These are phyloP conservation scores for Nasonia vitripennis DNA, from an alignment of 1,140 invertebrate genomes.

Conservation along the genomic window DNA sequence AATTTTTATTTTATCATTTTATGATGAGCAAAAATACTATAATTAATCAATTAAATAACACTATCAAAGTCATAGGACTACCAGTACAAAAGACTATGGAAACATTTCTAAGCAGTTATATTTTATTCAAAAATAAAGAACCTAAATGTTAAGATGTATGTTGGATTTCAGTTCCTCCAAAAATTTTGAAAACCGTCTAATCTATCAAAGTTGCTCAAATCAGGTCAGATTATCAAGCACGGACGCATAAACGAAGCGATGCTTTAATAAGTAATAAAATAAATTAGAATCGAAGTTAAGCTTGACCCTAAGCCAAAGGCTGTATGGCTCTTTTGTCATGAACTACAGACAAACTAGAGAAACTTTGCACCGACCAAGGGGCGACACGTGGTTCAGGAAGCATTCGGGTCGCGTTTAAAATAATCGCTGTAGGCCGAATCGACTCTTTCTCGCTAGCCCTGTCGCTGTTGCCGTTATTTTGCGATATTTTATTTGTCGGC, in stretches of 20 bases:
- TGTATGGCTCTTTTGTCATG: background rate
- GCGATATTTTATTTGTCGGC: background rate
- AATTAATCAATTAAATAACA: too few relatives aligned
- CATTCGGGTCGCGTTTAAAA: conserved; percentile 47
- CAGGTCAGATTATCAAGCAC: background rate
- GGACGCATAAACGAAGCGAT: background rate
- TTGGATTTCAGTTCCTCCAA: too few relatives aligned
- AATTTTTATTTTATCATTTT: background rate
- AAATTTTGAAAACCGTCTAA: background rate
- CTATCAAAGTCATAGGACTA: too few relatives aligned
- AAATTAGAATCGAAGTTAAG: background rate
- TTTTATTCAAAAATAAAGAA: conserved; percentile 13
- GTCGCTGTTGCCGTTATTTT: background rate
- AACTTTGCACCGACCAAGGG: conserved; percentile 14
- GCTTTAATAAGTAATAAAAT: conserved; percentile 7
- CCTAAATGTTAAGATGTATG: background rate
- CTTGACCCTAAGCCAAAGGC: conserved; percentile 17
- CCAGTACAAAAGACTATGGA: too few relatives aligned
- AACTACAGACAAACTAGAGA: conserved; percentile 38
- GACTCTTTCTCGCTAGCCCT: background rate
- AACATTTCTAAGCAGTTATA: background rate
- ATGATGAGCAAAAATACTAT: too few relatives aligned
- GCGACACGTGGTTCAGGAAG: conserved; percentile 40
- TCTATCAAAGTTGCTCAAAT: conserved; percentile 7
- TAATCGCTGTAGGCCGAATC: background rate